Base-by-base conservation (phyloP, 2,113 vertebrate species). In the Bubo scandiacus region DNA sequence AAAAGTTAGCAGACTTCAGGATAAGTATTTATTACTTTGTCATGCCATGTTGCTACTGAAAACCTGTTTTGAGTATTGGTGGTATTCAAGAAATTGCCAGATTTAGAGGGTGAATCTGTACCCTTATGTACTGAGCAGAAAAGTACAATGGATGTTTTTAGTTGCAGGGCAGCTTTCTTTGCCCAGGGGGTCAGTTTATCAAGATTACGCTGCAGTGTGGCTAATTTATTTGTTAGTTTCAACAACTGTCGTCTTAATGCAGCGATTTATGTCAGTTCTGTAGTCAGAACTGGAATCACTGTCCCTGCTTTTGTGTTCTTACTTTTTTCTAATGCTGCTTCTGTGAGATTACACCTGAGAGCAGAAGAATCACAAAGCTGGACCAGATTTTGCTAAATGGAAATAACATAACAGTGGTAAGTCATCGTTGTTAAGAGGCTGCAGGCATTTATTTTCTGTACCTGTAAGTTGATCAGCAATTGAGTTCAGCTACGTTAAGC, bases 361-460 rank as follows among this genome's bases (percentile, higher is more conserved):
- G 99, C 89, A 98, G 99, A 95, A 98, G 99, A 95, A 99, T 99
- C 94, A 99, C 99, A 81, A 99, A 99, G 95, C 98, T 99, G 89
- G 99, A 99, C 98, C 99, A 99, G 97, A 99, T 99, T 96, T 98
- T 99, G 75, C 98, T 99, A 47, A 99, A 99, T 74, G 99, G 99
- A 96, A 99, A 99, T 90, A 99, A 99, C 97, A 99, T 99, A 98
- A 99, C 99, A 40, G 99, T 99, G 99, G 99, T 99, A 97, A 94
- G 97, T 96, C 12, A 7, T 74, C 7, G 0, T 12, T 61, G 47
- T n/a, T 45, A 52, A 72, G 30, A 84, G 34, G 15, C 77, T 81
- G 55, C 7, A 10, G 42, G 10, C 7, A 2, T 78, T 85, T 36
- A 5, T 42, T 72, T 88, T 57, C 32, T 62, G 15, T 59, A 25